Base-by-base conservation (phyloP, 2,797 vertebrate species). In the Paedocypris micromegethes region DNA sequence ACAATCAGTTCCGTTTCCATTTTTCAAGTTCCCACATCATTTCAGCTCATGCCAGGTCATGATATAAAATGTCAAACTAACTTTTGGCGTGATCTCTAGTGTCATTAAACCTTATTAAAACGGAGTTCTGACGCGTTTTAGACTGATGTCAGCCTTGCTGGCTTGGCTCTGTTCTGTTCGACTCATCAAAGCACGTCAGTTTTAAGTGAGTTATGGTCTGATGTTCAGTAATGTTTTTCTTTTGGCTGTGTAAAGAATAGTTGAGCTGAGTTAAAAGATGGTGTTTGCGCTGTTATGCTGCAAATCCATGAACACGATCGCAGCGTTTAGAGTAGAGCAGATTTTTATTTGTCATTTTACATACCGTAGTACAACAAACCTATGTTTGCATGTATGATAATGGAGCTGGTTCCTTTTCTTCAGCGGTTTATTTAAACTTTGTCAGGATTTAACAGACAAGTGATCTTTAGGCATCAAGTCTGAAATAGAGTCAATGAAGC, bases 401-500 rank as follows among this genome's bases (percentile, higher is more conserved):
- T 61, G 58, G 51, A 42, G 9, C 44, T 37, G 38, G 48, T 56
- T 9, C 51, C 52, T 39, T 3, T 38, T 45, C n/a, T 58, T 58
- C 9, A 54, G 37, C 44, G 71, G 48, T 63, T 46, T 66, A 63
- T 67, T 67, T 37, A 57, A 64, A 71, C 9, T 42, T 38, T 52
- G 37, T 48, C 54, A 23, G 50, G 43, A 49, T 64, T 62, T 42
- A 50, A 8, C 44, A 59, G 51, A 66, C 37, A 64, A 47, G 64
- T 61, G 64, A 64, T 58, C 67, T 49, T 56, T 48, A 70, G 49
- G 45, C 51, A 23, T 23, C 23, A 23, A 23, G 23, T 59, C 53
- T 48, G 64, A 68, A 52, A 47, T 62, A 63, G 40, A 66, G 23
- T 72, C 71, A 74, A 70, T 76, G 72, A 64, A 55, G 9, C 67